Base-by-base conservation (phyloP, 2,888 invertebrate genomes). In the Napeogenes inachia region DNA sequence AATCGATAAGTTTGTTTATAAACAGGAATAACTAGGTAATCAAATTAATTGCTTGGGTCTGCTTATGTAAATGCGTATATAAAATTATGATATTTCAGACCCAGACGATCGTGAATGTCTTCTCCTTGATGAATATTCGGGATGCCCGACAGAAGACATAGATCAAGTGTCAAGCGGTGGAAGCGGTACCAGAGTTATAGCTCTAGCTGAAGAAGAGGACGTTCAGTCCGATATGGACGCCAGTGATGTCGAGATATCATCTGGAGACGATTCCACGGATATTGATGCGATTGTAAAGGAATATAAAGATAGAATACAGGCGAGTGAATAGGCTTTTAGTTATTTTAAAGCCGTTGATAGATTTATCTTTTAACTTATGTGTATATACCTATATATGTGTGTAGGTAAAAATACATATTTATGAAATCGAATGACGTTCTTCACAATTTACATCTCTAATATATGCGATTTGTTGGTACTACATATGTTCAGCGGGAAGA, bases 281-380 rank as follows among this genome's bases (percentile, higher is more conserved):
- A 94, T 95, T 60, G 95, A 95, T 77, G 94, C 94, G 1, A 94
- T 94, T 13, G 95, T 95, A 0, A 94, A 94, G 74, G 95, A 95
- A 75, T 95, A 95, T 74, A 92, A 93, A 64, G 95, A 95, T 74
- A 92, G 92, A 71, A 91, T 95, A 68, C 93, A 94, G 84, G 94
- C 94, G 79, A 73, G 54, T 46, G 2, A 10, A 35, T 13, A 6
- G 8, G 33, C 0, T 21, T 45, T 21, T 13, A n/a, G 42, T 32
- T 5, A 38, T 46, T n/a, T 5, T 45, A 4, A 12, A 5, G 33
- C 6, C n/a, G 12, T 2, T 57, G 12, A 42, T 10, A 42, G 3
- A 42, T 21, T 21, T 21, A 6, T 21, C 12, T 45, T 3, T 55
- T 42, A 55, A 42, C 38, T 10, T 13, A 33, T 5, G n/a, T 21